Evolutionary conservation across 2,797 vertebrate species (phyloP).

Genomic region (Sardinella longiceps): DNA sequence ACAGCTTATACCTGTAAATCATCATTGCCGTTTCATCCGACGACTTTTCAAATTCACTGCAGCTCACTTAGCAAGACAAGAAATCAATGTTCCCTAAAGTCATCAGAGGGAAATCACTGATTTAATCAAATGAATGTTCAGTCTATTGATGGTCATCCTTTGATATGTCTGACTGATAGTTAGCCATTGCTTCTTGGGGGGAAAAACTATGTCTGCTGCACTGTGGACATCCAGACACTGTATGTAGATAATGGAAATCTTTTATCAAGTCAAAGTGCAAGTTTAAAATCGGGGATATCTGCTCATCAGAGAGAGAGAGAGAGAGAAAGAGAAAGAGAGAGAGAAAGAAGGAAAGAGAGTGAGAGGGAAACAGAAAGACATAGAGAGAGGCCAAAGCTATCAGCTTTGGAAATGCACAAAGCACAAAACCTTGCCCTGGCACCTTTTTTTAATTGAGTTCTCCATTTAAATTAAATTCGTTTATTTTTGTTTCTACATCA

Average conservation of each 20-base stretch:
- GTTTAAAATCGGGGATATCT: conserved; percentile 27
- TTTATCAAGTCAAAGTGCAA: background rate
- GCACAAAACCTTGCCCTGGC: background rate
- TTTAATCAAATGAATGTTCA: background rate
- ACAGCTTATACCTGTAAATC: conserved; percentile 16
- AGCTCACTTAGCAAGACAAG: conserved; percentile 79
- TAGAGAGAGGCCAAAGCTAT: background rate
- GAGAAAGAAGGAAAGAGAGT: background rate
- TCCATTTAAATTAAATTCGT: conserved; percentile 67
- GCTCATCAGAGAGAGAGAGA: background rate
- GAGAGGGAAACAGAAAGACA: background rate
- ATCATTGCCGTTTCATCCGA: conserved; percentile 60
- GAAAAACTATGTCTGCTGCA: background rate
- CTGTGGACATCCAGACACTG: background rate
- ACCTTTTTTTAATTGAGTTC: conserved; percentile 65
- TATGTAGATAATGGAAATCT: background rate
- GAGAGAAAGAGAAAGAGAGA: background rate
- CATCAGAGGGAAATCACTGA: background rate
- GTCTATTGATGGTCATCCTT: background rate
- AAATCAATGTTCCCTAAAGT: conserved; percentile 78
- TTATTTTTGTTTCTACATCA: conserved; percentile 70
- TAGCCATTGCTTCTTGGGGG: background rate
- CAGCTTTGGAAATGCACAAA: background rate
- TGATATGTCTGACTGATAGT: background rate
- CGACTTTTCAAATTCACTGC: conserved; percentile 72